Base-by-base conservation (phyloP, 2,797 vertebrate species). In the Chelon labrosus region DNA sequence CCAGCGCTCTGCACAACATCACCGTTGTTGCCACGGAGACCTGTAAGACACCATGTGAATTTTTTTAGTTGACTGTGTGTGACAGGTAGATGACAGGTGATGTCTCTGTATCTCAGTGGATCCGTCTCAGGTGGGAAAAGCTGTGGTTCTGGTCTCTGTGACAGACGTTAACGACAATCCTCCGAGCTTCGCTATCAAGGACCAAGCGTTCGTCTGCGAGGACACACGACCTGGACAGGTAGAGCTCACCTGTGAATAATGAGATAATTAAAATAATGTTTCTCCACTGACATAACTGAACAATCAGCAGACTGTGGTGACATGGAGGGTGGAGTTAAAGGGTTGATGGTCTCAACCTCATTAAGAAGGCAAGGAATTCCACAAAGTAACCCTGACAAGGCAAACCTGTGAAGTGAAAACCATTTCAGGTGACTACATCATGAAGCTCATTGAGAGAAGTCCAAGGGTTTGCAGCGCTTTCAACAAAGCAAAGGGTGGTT, bases 101-200 rank as follows among this genome's bases (percentile, higher is more conserved):
- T 70, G 35, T 58, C 7, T 57, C 14, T 81, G 9, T 39, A 39
- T 77, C 2, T 47, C 86, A 98, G 97, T 96, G 90, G 96, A 98
- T 79, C 94, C 85, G 1, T 92, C 94, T 22, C 96, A 97, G 83
- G 93, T 96, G 51, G 97, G 96, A 37, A 95, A 94, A 92, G 96
- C 96, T 7, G 94, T 95, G 22, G 96, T 96, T 73, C 94, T 96
- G 75, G 95, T 98, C 71, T 95, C 94, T 3, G 95, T 98, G 38
- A 94, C 93, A 14, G 97, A 98, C 53, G 91, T 98, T 42, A 98
- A 98, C 39, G 97, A 98, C 87, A 98, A 98, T 0, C 95, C 97
- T 2, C 97, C 97, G 0, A 94, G 95, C 65, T 96, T 98, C 60
- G 96, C 96, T 44, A 90, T 93, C 67, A 93, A 97, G 5, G 96